A percentile compares a stretch with the other conserved stretches of the same genome.
phyloP scores from a whole-genome alignment of 2,888 invertebrate species.

The Strigamia maritima region DNA sequence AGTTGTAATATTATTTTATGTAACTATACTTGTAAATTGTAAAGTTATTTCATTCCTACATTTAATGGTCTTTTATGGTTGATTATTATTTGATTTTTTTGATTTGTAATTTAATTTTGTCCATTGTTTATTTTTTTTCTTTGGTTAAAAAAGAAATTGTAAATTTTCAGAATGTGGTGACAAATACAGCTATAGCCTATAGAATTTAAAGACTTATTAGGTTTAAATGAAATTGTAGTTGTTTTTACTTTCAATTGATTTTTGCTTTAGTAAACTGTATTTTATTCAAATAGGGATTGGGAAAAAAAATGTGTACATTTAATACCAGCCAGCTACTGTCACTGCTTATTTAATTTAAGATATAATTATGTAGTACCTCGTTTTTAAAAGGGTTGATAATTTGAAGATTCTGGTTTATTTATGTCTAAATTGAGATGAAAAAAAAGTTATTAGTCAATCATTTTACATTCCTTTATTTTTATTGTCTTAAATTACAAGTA shows the following conservation, averaged over 20 bases:
- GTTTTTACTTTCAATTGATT: background rate
- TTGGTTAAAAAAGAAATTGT: background rate
- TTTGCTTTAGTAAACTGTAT: background rate
- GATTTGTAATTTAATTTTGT: background rate
- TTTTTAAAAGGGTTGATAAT: conserved; percentile 5
- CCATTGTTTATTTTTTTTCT: background rate
- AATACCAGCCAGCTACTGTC: conserved; percentile 31
- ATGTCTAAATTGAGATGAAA: background rate
- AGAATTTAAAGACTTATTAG: background rate
- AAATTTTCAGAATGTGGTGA: background rate
- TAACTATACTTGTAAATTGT: conserved; percentile 28
- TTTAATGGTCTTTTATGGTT: conserved; percentile 14
- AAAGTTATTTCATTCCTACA: conserved; percentile 28
- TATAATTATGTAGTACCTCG: conserved; percentile 6
- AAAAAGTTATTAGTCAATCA: conserved; percentile 1
- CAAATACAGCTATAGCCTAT: background rate
- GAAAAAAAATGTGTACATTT: conserved; percentile 13
- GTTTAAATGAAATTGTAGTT: background rate
- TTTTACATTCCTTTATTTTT: conserved; percentile 12
- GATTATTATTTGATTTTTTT: background rate
- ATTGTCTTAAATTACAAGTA: background rate
- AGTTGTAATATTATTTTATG: conserved; percentile 32
- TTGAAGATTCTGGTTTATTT: conserved; percentile 21
- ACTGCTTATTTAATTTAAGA: conserved; percentile 26
- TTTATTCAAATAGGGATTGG: conserved; percentile 23